Percentiles rank a stretch among this genome's conserved stretches.
These are phyloP conservation scores for Ophion slaviceki DNA, from an alignment of 2,888 invertebrate genomes.

Conservation along the genomic window DNA sequence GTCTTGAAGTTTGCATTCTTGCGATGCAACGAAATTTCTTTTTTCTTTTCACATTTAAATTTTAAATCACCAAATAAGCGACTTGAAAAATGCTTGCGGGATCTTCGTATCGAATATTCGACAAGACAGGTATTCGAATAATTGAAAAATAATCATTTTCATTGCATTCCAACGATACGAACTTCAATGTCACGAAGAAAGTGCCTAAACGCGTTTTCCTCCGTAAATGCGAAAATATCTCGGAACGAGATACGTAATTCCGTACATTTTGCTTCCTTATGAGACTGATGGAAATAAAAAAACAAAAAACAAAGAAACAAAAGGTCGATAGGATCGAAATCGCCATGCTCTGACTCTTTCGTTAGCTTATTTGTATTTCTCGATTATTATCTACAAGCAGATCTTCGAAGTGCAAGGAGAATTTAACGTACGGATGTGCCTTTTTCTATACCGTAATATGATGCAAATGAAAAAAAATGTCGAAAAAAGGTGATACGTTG, in stretches of 20 bases:
- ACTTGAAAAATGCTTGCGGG: too few species aligned
- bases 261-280: conserved; percentile 57
- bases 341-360: conserved; percentile 24
- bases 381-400: conserved; percentile 55
- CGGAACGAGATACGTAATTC: not conserved
- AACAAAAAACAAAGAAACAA: conserved; percentile 45
- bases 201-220: conserved; percentile 42
- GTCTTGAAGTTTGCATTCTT: not conserved
- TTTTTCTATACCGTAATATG: not conserved
- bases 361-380: conserved; percentile 28
- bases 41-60: too few species aligned
- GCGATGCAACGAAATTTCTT: too few species aligned
- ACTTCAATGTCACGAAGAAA: conserved; percentile 18
- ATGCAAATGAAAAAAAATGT: conserved; percentile 13
- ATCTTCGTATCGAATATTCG: too few species aligned
- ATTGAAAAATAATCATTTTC: not conserved
- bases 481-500: conserved; percentile 42
- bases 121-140: too few species aligned
- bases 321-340: conserved; percentile 60
- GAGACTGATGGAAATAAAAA: conserved; percentile 72
- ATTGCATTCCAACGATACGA: too few species aligned
- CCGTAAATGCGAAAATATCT: not conserved
- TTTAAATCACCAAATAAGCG: too few species aligned
- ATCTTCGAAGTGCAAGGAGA: conserved; percentile 44
- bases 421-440: not conserved